These are phyloP conservation scores for Chiridota heheva DNA, from an alignment of 35 echinoderm and acorn worm species.

Conservation along the genomic window DNA sequence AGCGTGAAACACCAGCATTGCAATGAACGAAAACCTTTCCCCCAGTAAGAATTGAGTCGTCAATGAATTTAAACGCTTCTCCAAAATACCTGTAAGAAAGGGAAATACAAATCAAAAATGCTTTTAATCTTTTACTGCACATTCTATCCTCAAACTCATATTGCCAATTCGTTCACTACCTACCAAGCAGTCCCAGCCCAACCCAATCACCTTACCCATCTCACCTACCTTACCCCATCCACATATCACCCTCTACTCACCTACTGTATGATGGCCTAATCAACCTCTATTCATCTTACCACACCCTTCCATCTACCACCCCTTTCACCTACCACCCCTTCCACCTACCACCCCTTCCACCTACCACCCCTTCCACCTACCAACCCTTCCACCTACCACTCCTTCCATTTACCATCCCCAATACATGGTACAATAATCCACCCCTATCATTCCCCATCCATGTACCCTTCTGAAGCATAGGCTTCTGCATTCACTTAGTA, in stretches of 20 bases:
- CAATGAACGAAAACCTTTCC: slow-evolving; percentile 73
- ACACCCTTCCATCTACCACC: no score
- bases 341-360: no score
- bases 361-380: no score
- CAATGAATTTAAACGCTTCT: slow-evolving; percentile 72
- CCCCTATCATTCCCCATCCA: no score
- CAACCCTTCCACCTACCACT: no score
- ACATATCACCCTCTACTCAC: background rate
- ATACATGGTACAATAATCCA: no score
- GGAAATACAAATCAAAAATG: background rate
- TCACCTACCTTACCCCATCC: background rate
- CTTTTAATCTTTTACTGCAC: background rate
- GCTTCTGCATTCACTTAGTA: no score
- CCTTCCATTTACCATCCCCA: no score
- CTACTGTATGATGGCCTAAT: background rate
- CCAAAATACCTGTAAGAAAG: slow-evolving; percentile 33
- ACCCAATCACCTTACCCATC: background rate
- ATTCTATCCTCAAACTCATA: background rate
- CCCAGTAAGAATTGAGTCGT: slow-evolving; percentile 35
- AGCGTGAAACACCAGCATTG: slow-evolving; percentile 84
- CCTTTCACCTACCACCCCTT: no score
- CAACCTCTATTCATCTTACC: no score
- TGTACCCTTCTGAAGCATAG: no score
- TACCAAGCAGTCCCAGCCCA: background rate
- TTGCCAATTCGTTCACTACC: background rate